Evolutionary conservation across 1,140 invertebrate genomes (phyloP).

Genomic region (Geopemphigus sp.): DNA sequence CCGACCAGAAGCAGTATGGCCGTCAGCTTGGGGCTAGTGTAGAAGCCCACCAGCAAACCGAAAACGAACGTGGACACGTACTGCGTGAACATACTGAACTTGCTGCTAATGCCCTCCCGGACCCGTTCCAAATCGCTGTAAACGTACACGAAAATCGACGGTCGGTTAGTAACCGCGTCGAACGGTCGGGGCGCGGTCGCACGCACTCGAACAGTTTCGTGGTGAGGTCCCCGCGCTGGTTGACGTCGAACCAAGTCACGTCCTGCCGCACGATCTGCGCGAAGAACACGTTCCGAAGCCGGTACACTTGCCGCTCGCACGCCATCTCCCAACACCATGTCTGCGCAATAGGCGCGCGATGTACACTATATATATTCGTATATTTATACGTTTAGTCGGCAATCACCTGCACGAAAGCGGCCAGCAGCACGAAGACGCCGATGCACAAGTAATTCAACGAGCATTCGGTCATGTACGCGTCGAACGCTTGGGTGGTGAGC

Average conservation of each 20-base stretch:
- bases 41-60: conserved; percentile 70
- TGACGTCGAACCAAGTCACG: conserved; percentile 80
- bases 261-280: conserved; percentile 64
- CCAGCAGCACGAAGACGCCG: conserved; percentile 43
- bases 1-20: conserved; percentile 75
- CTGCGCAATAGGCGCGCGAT: too few relatives aligned
- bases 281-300: conserved; percentile 56
- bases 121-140: conserved; percentile 83
- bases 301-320: conserved; percentile 56
- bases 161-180: too few relatives aligned
- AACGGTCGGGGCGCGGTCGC: too few relatives aligned
- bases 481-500: conserved; percentile 19
- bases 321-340: conserved; percentile 56
- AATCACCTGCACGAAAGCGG: conserved; percentile 50
- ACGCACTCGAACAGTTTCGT: conserved; percentile 78
- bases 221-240: conserved; percentile 78
- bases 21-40: conserved; percentile 78
- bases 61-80: conserved; percentile 69
- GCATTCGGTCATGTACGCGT: conserved; percentile 34
- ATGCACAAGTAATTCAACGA: conserved; percentile 52
- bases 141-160: neutral
- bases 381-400: too few relatives aligned
- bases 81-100: conserved; percentile 76
- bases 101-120: conserved; percentile 87
- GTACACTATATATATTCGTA: too few relatives aligned